Evolutionary conservation across 2,797 vertebrate species (phyloP).

Genomic region (Chaetodon trifasciatus): DNA sequence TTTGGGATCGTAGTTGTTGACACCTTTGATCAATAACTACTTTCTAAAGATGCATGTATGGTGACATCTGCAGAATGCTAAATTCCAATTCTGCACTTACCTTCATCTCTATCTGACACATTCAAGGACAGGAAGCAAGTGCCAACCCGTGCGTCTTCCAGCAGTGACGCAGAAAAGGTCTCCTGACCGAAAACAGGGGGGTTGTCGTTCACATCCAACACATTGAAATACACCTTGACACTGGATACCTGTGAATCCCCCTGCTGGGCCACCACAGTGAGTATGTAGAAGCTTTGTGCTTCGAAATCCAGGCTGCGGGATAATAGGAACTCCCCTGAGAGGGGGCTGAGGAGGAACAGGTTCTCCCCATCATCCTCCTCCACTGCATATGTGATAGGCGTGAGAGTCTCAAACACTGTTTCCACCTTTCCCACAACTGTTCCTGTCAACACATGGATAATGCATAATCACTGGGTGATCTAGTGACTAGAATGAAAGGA

Average conservation of each 20-base stretch:
- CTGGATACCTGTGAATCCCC: slow-evolving; percentile 68
- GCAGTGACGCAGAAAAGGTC: slow-evolving; percentile 67
- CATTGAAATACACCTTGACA: slow-evolving; percentile 86
- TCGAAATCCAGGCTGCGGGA: slow-evolving; percentile 86
- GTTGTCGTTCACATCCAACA: slow-evolving; percentile 87
- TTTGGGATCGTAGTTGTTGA: background rate
- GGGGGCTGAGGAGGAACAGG: slow-evolving; percentile 83
- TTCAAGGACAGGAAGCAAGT: slow-evolving; percentile 82
- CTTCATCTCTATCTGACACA: slow-evolving; percentile 84
- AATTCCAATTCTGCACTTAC: slow-evolving; percentile 64
- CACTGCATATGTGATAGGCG: slow-evolving; percentile 79
- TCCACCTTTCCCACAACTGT: slow-evolving; percentile 83
- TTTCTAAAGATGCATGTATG: background rate
- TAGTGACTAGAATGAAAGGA: background rate
- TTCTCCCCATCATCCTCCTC: slow-evolving; percentile 85
- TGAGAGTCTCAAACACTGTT: slow-evolving; percentile 53
- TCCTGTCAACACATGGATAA: slow-evolving; percentile 76
- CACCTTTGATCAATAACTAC: background rate
- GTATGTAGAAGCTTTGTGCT: slow-evolving; percentile 80
- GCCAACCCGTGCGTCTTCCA: slow-evolving; percentile 74
- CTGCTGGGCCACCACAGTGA: slow-evolving; percentile 75
- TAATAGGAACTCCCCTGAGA: slow-evolving; percentile 85
- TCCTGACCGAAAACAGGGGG: slow-evolving; percentile 80
- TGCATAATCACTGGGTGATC: background rate
- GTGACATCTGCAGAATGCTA: background rate